Evolutionary conservation across 2,113 vertebrate genomes (phyloP).

Genomic region (Hippopotamus amphibius): DNA sequence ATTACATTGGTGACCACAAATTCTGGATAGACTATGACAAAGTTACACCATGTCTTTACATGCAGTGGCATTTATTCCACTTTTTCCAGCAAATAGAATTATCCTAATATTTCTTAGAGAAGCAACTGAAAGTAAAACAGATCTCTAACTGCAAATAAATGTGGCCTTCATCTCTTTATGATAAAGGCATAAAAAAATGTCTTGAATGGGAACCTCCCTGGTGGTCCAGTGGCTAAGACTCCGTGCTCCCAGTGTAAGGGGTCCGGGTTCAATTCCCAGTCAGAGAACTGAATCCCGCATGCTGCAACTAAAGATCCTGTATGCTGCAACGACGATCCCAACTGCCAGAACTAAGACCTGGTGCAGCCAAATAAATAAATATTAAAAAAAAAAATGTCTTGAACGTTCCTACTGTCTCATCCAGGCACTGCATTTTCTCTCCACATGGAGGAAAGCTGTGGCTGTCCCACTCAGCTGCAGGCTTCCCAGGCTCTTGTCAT

Average conservation of each 20-base stretch:
- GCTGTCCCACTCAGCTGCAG: background rate
- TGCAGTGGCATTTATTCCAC: background rate
- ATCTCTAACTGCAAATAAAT: background rate
- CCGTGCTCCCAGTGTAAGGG: background rate
- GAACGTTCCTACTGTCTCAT: background rate
- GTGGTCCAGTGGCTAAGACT: background rate
- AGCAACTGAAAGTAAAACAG: slow-evolving; percentile 19
- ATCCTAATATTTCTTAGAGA: background rate
- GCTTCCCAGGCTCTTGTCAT: background rate
- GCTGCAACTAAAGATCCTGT: background rate
- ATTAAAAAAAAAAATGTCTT: background rate
- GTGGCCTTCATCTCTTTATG: background rate
- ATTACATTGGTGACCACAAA: slow-evolving; percentile 9
- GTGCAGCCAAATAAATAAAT: background rate
- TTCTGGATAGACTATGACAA: background rate
- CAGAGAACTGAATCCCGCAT: background rate
- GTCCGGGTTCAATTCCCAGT: background rate
- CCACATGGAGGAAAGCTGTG: background rate
- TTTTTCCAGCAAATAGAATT: background rate
- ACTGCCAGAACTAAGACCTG: too few relatives aligned
- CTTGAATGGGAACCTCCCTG: background rate
- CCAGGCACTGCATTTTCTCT: background rate
- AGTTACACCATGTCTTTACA: background rate
- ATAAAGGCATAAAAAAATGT: background rate
- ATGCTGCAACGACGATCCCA: background rate